Evolutionary conservation across 2,797 vertebrate genomes (phyloP).

Genomic region (Pseudochirops cupreus): DNA sequence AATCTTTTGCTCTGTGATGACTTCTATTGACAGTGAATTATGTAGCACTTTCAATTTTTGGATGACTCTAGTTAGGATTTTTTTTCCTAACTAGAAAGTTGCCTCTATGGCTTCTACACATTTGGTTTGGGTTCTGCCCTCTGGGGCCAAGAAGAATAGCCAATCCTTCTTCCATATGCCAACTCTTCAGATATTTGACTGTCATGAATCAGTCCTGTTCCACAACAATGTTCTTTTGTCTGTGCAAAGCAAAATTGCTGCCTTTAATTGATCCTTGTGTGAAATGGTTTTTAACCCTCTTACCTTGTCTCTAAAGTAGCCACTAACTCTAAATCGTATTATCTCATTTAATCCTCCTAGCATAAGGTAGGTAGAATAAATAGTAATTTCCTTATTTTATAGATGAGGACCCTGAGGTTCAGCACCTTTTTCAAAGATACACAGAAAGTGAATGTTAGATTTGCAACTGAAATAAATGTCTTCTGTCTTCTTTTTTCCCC

Average conservation of each 20-base stretch:
- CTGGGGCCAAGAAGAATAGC: background rate
- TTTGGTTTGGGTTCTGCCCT: background rate
- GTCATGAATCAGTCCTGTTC: background rate
- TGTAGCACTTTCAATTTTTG: background rate
- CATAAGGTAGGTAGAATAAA: constrained; percentile 1
- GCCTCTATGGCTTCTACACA: background rate
- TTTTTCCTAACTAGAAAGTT: background rate
- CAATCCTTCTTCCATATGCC: background rate
- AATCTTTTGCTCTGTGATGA: background rate
- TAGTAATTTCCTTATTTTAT: constrained; percentile 14
- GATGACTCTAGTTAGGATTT: background rate
- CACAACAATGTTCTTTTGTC: background rate
- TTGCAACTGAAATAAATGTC: background rate
- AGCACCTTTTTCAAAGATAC: background rate
- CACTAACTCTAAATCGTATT: background rate
- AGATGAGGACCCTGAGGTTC: background rate
- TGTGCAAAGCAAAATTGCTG: background rate
- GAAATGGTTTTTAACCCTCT: background rate
- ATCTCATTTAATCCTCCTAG: background rate
- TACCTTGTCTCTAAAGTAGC: background rate
- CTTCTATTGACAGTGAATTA: background rate
- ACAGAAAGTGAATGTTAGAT: background rate
- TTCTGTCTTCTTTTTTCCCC: background rate
- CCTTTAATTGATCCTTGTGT: background rate
- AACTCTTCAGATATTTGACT: background rate